Percentiles rank a stretch among this genome's conserved stretches.
phyloP scores from a whole-genome alignment of 2,113 vertebrate species.

The Nycticryphes semicollaris region DNA sequence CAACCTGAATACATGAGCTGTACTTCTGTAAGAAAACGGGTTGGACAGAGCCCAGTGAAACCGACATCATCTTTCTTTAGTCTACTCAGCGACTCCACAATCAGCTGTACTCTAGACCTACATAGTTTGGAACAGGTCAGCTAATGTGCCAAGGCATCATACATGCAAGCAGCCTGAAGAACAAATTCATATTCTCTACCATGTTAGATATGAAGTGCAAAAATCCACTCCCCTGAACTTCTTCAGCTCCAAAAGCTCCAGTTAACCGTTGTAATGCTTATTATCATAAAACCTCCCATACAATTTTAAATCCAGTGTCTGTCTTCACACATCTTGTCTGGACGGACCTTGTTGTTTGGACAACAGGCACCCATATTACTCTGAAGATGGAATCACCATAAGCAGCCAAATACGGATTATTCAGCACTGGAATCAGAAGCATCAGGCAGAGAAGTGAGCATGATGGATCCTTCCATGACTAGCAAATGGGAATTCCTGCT shows the following conservation, averaged over 20 bases:
- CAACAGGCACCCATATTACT: background rate
- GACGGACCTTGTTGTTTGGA: background rate
- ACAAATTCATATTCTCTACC: background rate
- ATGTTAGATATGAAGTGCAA: background rate
- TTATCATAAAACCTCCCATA: background rate
- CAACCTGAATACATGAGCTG: background rate
- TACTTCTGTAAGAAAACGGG: background rate
- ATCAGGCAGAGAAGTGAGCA: background rate
- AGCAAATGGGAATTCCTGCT: background rate
- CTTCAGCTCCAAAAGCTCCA: background rate
- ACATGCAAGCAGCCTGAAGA: background rate
- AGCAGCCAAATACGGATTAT: background rate
- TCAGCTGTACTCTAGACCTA: background rate
- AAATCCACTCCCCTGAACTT: background rate
- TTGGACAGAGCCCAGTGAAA: background rate
- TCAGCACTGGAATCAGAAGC: background rate
- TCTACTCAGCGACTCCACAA: background rate
- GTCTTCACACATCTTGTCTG: background rate
- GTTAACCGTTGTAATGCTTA: background rate
- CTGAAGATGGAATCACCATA: background rate
- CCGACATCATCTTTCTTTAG: background rate
- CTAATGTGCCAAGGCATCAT: background rate
- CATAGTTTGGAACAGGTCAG: background rate
- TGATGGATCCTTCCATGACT: background rate
- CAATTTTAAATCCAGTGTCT: background rate